Base-by-base conservation (phyloP, 2,113 vertebrate species). In the Psephotus haematonotus region DNA sequence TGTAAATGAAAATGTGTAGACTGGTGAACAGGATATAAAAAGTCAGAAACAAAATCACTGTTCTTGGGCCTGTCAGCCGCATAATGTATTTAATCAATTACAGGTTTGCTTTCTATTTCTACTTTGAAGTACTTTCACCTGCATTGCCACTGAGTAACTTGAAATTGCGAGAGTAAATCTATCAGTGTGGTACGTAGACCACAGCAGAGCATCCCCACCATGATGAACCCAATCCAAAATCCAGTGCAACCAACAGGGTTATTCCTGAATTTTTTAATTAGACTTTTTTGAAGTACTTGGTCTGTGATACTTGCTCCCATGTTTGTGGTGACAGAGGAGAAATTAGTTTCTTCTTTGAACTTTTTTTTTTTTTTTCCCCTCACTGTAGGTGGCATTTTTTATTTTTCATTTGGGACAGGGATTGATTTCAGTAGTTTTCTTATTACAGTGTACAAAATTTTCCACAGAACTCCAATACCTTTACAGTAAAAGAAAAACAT, bases 281-380 rank as follows among this genome's bases (percentile, higher is more conserved):
- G 27, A 35, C 3, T 70, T 7, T 41, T 64, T 68, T 82, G 82
- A 85, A 69, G 22, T 37, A 76, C 57, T 79, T 79, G 7, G 15
- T 46, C 65, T 47, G 12, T 82, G 76, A 75, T 57, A 74, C 25
- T 12, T 74, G 43, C 59, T 84, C 23, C 59, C 57, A 33, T 44
- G 57, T 65, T 82, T 88, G 62, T 83, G 46, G 28, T 88, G 85
- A 15, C 49, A 53, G 43, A 83, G 6, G 33, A 92, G 59, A 91
- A 92, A 96, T 70, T 70, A 92, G 35, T 60, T 93, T 74, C 80
- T 80, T 87, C 67, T 63, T 75, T 86, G n/a, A 46, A 77, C 17
- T 1, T 39, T 68, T 95, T 95, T 88, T 97, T 95, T 95, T 88
- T 88, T 97, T 97, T 91, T n/a, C 89, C 96, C 10, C 97, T 85